Evolutionary conservation across 2,797 vertebrate genomes (phyloP).

Genomic region (Myotis findleyi): DNA sequence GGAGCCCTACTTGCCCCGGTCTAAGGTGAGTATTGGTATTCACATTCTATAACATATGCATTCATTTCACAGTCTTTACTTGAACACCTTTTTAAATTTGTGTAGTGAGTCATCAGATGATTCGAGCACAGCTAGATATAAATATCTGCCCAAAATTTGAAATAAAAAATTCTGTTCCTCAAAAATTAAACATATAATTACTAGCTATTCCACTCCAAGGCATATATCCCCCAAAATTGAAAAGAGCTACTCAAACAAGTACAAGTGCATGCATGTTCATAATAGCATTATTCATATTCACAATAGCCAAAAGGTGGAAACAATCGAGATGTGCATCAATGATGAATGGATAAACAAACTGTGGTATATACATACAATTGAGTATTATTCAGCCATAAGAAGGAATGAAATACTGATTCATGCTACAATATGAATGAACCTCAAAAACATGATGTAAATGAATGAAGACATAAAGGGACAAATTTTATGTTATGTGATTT

Average conservation of each 20-base stretch:
- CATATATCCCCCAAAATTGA: background rate
- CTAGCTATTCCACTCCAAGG: background rate
- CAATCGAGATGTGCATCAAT: background rate
- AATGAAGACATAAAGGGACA: background rate
- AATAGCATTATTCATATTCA: background rate
- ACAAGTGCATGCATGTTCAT: background rate
- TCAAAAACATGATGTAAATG: background rate
- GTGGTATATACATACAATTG: background rate
- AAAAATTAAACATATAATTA: constrained; percentile 31
- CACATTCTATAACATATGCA: background rate
- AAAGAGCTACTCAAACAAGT: background rate
- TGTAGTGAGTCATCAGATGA: background rate
- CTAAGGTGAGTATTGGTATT: background rate
- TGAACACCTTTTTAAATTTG: background rate
- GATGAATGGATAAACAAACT: background rate
- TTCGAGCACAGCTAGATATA: background rate
- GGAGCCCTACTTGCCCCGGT: background rate
- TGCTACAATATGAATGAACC: background rate
- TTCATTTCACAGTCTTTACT: background rate
- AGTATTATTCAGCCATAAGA: background rate
- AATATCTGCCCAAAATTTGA: constrained; percentile 21
- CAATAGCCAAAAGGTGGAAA: background rate
- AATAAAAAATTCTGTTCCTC: background rate
- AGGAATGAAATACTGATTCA: background rate
- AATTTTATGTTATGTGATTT: background rate